Base-by-base conservation (phyloP, 2,888 invertebrate genomes). In the Hedya salicella region DNA sequence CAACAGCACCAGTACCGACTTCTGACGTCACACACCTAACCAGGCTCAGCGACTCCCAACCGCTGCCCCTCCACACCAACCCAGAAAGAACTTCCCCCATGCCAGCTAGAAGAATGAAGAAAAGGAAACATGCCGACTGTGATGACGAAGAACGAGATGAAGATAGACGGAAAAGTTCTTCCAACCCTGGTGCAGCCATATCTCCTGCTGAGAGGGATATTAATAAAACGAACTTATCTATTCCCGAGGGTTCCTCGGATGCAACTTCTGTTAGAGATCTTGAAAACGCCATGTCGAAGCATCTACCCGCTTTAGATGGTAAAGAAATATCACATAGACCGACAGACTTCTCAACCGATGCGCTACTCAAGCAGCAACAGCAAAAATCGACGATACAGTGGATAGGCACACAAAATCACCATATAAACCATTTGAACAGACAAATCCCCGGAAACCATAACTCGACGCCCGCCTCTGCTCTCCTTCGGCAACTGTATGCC, bases 211-310 rank as follows among this genome's bases (percentile, higher is more conserved):
- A 91, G 66, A 78, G 90, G 42, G 93, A 93, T 25, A 80, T 91
- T 48, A 78, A 85, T 74, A 84, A 92, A 79, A 83, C 86, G 0
- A 90, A 86, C 66, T 65, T 91, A 69, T 75, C 89, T 13, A 86
- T 92, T 59, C 88, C 88, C 11, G 88, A 88, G 79, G 84, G 87
- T 11, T 76, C 86, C 0, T 82, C 88, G 0, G 93, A 93, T 48
- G 91, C 91, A 0, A 94, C 94, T 0, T 96, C 97, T 1, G 97
- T 98, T 0, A 97, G 98, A 86, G 98, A 98, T 78, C 92, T 98
- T 74, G 98, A 98, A 86, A 97, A 98, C 80, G 98, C 97, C 50
- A 98, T 98, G 98, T 98, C 98, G 17, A 98, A 98, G 81, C 98
- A 98, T 90, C 91, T 98, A 66, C 97, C 97, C 2, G 91, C 94